Percentiles rank a stretch among this genome's conserved stretches.
Evolutionary conservation across 1,140 invertebrate genomes (phyloP).

Genomic region (Scylla paramamosain): DNA sequence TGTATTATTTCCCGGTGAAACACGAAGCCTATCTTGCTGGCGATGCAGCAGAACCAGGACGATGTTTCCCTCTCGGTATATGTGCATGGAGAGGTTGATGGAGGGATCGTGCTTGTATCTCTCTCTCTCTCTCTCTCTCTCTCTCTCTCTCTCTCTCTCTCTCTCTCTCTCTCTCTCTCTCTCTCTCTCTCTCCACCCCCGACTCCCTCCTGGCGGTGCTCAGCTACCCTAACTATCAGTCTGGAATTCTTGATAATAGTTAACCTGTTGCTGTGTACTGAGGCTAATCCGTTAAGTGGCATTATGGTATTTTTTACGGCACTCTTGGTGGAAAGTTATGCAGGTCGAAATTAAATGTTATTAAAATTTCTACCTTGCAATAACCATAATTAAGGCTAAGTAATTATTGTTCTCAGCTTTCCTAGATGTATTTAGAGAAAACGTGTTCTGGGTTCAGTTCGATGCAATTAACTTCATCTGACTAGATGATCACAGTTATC

Average conservation of each 20-base stretch:
- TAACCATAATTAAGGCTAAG: slow-evolving; percentile 11
- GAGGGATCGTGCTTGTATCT: too few species aligned
- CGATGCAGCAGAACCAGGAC: neutral
- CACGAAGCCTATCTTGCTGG: neutral
- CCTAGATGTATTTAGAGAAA: slow-evolving; percentile 28
- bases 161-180: neutral
- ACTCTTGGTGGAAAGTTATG: slow-evolving; percentile 33
- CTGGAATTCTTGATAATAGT: slow-evolving; percentile 23
- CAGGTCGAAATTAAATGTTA: slow-evolving; percentile 49
- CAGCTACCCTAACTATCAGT: neutral
- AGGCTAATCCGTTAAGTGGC: neutral
- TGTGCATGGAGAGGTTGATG: too few species aligned
- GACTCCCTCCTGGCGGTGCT: neutral
- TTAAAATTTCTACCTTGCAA: slow-evolving; percentile 37
- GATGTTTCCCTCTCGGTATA: neutral
- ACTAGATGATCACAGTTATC: slow-evolving; percentile 40
- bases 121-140: neutral
- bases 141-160: neutral
- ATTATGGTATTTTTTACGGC: slow-evolving; percentile 26
- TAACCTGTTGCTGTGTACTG: neutral
- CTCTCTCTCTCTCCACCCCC: neutral
- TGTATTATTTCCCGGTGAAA: slow-evolving; percentile 1
- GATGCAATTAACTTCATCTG: slow-evolving; percentile 36
- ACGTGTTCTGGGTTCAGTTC: slow-evolving; percentile 22
- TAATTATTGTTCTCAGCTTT: slow-evolving; percentile 14